Base-by-base conservation (phyloP, 2,113 vertebrate species). In the Platichthys flesus region DNA sequence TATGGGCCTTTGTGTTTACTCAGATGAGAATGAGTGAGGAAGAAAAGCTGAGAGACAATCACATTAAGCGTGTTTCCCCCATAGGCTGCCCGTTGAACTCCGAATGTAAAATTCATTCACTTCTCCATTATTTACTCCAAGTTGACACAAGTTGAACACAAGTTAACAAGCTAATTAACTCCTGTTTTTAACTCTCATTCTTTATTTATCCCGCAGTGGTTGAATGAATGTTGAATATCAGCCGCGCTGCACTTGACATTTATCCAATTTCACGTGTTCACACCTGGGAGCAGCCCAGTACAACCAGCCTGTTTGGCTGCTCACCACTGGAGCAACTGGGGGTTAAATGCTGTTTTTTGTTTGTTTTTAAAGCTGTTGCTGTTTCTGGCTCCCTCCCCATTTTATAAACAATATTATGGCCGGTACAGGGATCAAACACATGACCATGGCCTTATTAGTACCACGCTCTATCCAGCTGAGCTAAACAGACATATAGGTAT, bases 151-250 rank as follows among this genome's bases (percentile, higher is more conserved):
- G 71, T 80, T 80, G 63, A 88, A 82, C 52, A 28, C n/a, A 26
- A 68, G 75, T 64, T 87, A 69, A 85, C 67, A 59, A 64, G 68
- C 28, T 77, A 76, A 79, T 81, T 74, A 81, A 82, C 56, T 5
- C 40, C 21, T 66, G 14, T 14, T 71, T 75, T 77, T 67, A 31
- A 26, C 62, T 0, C 71, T 84, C 74, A 85, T 82, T 24, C 63
- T 76, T 84, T 60, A 83, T 89, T 81, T 57, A 77, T 78, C 10
- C 3, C 13, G 61, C 23, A 18, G 3, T 18, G 67, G 40, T 58
- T 83, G 35, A 78, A 65, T 56, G 58, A 74, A 9, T 60, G 24
- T 24, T 24, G 24, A 24, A 24, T 59, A 84, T 71, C 54, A 70
- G 49, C 49, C 45, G 24, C 0, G 21, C 31, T 2, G 3, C 63